Conservation (phyloP, 2,888 invertebrate genomes). For the Coelinius sp. region DNA sequence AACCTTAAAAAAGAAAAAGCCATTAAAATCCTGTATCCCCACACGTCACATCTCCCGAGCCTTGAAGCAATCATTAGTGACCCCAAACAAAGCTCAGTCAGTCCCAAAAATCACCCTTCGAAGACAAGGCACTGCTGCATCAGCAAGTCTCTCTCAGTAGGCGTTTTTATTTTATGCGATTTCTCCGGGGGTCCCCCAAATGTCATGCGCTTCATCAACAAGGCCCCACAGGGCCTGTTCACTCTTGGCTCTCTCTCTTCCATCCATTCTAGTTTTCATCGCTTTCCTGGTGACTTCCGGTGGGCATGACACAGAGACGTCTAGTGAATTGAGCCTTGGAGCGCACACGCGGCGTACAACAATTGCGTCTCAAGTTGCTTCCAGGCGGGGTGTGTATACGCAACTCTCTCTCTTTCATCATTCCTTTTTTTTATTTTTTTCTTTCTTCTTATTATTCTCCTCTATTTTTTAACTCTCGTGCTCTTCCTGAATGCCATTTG, state of each 20-base stretch:
- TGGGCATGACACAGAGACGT: constrained; percentile 55
- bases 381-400: constrained; percentile 64
- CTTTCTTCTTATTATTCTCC: constrained; percentile 39
- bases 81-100: background rate
- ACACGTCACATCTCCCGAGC: background rate
- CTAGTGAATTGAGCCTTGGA: constrained; percentile 55
- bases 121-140: constrained; percentile 4
- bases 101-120: background rate
- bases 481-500: constrained; percentile 37
- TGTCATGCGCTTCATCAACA: constrained; percentile 14
- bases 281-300: constrained; percentile 71
- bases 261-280: constrained; percentile 67
- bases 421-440: constrained; percentile 37
- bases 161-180: background rate
- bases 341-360: constrained; percentile 67
- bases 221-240: constrained; percentile 45
- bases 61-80: background rate
- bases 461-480: constrained; percentile 30
- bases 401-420: constrained; percentile 33
- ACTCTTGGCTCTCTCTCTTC: background rate
- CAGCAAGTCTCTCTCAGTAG: constrained; percentile 16
- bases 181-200: background rate
- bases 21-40: background rate
- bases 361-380: constrained; percentile 70
- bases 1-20: background rate